Base-by-base conservation (phyloP, 2,888 invertebrate species). In the Heteropelma amictum region DNA sequence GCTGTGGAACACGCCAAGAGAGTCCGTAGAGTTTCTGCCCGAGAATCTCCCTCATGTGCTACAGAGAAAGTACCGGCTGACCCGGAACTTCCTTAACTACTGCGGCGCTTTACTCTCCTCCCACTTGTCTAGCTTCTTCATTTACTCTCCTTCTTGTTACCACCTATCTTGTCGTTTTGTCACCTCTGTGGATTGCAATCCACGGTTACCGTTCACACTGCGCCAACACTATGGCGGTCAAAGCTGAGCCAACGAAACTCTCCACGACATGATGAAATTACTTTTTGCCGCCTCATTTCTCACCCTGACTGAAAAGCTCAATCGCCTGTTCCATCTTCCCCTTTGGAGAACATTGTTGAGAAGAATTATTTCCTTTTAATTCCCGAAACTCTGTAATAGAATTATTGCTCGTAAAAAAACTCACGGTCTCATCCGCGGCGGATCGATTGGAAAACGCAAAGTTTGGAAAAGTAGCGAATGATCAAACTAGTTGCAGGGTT, bases 61-160 rank as follows among this genome's bases (percentile, higher is more conserved):
- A 63, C 51, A 40, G 40, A 53, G 40, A 76, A n/a, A 68, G 71
- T 64, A 45, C 63, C 68, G 75, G 69, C 72, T 78, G 78, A 78
- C 78, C 77, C 77, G 74, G 75, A 78, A 78, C 72, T 78, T 77
- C 69, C 74, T 70, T 75, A 78, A 77, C 77, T 77, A 77, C 72
- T 68, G 67, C 53, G 63, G 42, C 35, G 72, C 61, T 63, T 71
- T n/a, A 26, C 30, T 60, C 60, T 54, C 35, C 35, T 69, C 21
- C 45, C 56, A 42, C 35, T 33, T 42, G 17, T 40, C 51, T 19
- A 30, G 42, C 53, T 56, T 45, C 56, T 63, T 63, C 73, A 56
- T 45, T 45, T 19, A 23, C 26, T 33, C 35, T 14, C 26, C 5
- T 14, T 21, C 19, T 33, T 5, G 45, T 45, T 35, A 45, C 54